Percentiles rank a stretch among this genome's conserved stretches.
phyloP scores from a whole-genome alignment of 2,113 vertebrate species.

The Herpailurus yagouaroundi region DNA sequence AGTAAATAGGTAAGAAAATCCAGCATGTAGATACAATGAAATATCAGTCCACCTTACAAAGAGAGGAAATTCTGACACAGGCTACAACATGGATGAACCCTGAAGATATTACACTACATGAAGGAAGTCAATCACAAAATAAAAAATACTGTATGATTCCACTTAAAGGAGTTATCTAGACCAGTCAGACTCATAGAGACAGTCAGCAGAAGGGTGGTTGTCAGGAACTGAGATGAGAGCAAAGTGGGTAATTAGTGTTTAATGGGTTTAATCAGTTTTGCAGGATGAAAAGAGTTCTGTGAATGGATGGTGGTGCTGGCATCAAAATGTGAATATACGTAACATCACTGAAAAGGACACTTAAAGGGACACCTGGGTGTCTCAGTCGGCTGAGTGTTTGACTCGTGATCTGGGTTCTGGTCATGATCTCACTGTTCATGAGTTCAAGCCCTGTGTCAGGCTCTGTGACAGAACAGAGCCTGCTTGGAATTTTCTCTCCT shows the following conservation, averaged over 20 bases:
- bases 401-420: no score
- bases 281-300: background rate
- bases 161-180: background rate
- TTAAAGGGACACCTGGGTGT: background rate
- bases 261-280: background rate
- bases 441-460: no score
- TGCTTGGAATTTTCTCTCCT: no score
- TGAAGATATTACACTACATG: background rate
- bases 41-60: background rate
- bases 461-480: no score
- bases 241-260: background rate
- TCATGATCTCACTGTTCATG: no score
- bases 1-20: background rate
- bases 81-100: background rate
- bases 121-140: background rate
- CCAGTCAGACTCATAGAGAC: background rate
- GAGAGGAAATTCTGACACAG: background rate
- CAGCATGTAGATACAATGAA: no score
- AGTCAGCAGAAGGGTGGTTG: background rate
- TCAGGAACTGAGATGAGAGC: background rate
- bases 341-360: no score
- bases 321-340: background rate
- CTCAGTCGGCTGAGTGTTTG: no score
- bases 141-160: background rate
- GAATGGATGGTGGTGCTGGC: background rate